Conservation (phyloP, 2,888 invertebrate genomes). For the Stenurella melanura region DNA sequence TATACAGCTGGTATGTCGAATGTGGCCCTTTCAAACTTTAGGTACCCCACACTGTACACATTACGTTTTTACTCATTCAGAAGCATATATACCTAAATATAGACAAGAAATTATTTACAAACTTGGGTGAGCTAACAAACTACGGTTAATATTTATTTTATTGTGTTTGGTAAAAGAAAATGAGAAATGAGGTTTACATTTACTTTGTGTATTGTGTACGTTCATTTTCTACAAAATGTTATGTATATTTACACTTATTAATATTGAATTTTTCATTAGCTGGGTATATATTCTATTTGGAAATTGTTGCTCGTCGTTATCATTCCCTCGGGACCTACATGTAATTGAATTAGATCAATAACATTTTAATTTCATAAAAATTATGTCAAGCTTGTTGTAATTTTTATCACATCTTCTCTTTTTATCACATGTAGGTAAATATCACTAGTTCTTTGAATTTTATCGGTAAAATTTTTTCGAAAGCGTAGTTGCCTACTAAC, state of each 20-base stretch:
- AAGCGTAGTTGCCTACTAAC: too few species aligned
- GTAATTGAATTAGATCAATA: not conserved
- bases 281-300: constrained; percentile 27
- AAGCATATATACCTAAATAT: constrained; percentile 21
- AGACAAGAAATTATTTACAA: constrained; percentile 28
- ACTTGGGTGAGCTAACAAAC: constrained; percentile 20
- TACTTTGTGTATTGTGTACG: constrained; percentile 37
- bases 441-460: too few species aligned
- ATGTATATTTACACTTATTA: constrained; percentile 49
- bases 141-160: constrained; percentile 45
- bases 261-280: constrained; percentile 50
- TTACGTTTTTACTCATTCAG: not conserved
- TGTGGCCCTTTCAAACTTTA: too few species aligned
- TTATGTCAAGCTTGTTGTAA: not conserved
- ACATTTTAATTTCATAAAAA: not conserved
- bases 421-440: too few species aligned
- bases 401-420: too few species aligned
- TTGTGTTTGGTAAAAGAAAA: constrained; percentile 51
- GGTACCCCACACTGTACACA: not conserved
- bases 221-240: constrained; percentile 26
- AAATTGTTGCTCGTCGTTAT: not conserved
- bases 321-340: not conserved
- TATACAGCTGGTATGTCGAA: too few species aligned
- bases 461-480: too few species aligned
- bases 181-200: constrained; percentile 42